phyloP scores from a whole-genome alignment of 2,888 invertebrate species.

The Oscheius onirici region DNA sequence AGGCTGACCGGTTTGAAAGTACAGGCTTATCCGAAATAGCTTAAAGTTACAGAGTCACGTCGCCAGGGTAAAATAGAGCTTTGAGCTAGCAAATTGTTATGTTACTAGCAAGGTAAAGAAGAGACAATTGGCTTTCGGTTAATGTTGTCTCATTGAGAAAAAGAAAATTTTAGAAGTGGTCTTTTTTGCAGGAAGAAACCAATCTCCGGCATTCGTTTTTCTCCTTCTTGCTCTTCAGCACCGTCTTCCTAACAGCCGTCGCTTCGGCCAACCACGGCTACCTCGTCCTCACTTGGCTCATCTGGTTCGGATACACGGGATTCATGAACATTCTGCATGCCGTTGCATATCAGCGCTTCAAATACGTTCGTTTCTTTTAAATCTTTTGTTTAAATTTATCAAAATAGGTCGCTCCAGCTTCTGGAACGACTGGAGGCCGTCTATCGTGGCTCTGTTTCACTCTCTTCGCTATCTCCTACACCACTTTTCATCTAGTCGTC shows the following conservation, averaged over 20 bases:
- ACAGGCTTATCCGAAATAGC: too few relatives aligned
- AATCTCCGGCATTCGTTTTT: slow-evolving; percentile 45
- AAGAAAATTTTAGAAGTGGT: not conserved
- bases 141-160: too few relatives aligned
- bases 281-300: slow-evolving; percentile 46
- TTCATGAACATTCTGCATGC: slow-evolving; percentile 51
- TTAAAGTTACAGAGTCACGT: too few relatives aligned
- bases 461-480: slow-evolving; percentile 30
- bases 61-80: too few relatives aligned
- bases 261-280: slow-evolving; percentile 45
- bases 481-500: slow-evolving; percentile 2
- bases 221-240: slow-evolving; percentile 40
- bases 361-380: slow-evolving; percentile 44
- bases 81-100: too few relatives aligned
- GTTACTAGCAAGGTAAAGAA: too few relatives aligned
- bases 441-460: slow-evolving; percentile 36
- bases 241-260: slow-evolving; percentile 53
- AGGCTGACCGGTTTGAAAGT: too few relatives aligned
- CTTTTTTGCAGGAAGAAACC: slow-evolving; percentile 37
- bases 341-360: slow-evolving; percentile 50
- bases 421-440: slow-evolving; percentile 33
- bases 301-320: slow-evolving; percentile 49
- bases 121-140: too few relatives aligned
- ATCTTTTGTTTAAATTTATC: not conserved
- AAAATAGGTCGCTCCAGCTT: slow-evolving; percentile 37